Evolutionary conservation across 2,888 invertebrate genomes (phyloP), one percentile per base, ranked within the genome.

Genomic region (Heliconius cydno): DNA sequence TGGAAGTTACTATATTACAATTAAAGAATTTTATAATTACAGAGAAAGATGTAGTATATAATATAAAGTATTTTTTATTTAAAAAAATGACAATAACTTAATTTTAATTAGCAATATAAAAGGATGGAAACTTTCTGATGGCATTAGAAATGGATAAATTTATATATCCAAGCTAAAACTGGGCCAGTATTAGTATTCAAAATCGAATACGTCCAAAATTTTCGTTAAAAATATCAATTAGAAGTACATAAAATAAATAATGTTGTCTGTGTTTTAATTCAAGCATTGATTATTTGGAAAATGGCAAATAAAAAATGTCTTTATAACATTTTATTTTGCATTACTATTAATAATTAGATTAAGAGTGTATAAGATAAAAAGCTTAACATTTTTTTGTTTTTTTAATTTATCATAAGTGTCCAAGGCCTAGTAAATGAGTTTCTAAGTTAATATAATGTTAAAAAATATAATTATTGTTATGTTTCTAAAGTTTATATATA

Each of bases 401-500:
- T 60, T n/a, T 60, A 2, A 60, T 60, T 52, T 30, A 10, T 71
- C 1, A 41, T 41, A 68, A 68, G 19, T 41, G n/a, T 60, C 13
- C n/a, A 73, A 52, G 52, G 57, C 72, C 72, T 73, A 73, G 72
- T 34, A 73, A 30, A 73, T n/a, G 13, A n/a, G 57, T 73, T 57
- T 57, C 30, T 71, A 30, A 72, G 22, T 84, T 83, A 83, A 83
- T 80, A 65, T 67, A 70, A 60, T 77, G 71, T 73, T 10, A n/a
- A 60, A 60, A 60, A 60, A 60, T n/a, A 79, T 66, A 74, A 41
- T 82, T 80, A 80, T 87, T 89, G 91, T 92, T 92, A 88, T 90
- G 91, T 92, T 92, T 91, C 86, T 89, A 88, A 91, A 89, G 91
- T 92, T 91, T 92, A 91, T 89, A 46, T 19, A 22, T 52, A 81